Conservation (phyloP, 2,888 invertebrate genomes). For the Pachymerium ferrugineum region DNA sequence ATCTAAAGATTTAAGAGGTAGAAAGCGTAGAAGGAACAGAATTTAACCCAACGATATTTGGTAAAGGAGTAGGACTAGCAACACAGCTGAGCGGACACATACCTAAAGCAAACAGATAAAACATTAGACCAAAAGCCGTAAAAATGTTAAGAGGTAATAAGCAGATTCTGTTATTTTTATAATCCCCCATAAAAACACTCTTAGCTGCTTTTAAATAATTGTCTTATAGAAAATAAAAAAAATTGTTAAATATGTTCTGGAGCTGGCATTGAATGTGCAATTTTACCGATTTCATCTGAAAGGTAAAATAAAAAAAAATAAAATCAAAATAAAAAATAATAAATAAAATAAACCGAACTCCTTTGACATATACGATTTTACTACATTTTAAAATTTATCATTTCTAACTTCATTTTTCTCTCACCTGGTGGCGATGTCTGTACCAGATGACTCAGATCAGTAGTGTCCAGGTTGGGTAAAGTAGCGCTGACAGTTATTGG, state of each 20-base stretch:
- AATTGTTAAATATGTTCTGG: background rate
- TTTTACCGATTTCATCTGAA: background rate
- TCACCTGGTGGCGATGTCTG: background rate
- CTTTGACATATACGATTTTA: too few relatives aligned
- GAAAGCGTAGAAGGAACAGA: background rate
- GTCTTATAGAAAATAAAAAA: background rate
- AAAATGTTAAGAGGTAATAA: background rate
- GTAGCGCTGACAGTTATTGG: constrained; percentile 71
- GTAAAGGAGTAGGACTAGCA: background rate
- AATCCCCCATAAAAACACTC: too few relatives aligned
- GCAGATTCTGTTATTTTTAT: too few relatives aligned
- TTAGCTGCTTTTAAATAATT: too few relatives aligned
- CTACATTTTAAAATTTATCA: too few relatives aligned
- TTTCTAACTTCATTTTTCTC: background rate
- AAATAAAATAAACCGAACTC: too few relatives aligned
- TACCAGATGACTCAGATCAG: background rate
- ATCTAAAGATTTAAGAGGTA: background rate
- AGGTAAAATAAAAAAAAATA: background rate
- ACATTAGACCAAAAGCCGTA: background rate
- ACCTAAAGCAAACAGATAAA: background rate
- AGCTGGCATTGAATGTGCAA: background rate
- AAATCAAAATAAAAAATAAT: background rate
- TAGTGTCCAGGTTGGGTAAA: constrained; percentile 50
- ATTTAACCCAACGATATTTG: background rate
- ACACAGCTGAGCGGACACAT: background rate